Evolutionary conservation across 1,140 invertebrate species (phyloP).

Genomic region (Dendroctonus ponderosae): DNA sequence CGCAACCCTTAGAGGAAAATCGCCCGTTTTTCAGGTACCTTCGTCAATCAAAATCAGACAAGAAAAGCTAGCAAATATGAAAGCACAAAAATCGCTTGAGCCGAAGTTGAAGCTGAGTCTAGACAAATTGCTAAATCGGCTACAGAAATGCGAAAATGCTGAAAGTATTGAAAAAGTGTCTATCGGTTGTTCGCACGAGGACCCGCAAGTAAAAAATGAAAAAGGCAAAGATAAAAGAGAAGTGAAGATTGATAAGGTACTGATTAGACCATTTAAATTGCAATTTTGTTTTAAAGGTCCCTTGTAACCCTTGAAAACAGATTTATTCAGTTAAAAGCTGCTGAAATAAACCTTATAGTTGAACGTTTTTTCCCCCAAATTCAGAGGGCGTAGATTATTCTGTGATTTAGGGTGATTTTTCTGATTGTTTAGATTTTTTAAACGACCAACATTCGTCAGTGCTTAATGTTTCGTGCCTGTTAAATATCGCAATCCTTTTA

Average conservation of each 20-base stretch:
- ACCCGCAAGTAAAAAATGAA: conserved; percentile 2
- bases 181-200: background rate
- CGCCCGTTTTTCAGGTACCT: conserved; percentile 15
- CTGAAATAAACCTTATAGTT: no score
- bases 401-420: no score
- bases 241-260: background rate
- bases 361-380: no score
- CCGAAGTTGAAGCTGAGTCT: conserved; percentile 30
- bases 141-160: conserved; percentile 34
- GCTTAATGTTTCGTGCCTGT: no score
- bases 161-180: conserved; percentile 3
- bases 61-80: conserved; percentile 19
- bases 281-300: background rate
- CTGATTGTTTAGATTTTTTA: no score
- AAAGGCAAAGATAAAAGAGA: conserved; percentile 1
- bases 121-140: conserved; percentile 34
- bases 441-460: no score
- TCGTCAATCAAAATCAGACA: conserved; percentile 25
- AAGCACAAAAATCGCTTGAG: conserved; percentile 4
- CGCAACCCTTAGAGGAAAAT: background rate
- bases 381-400: no score
- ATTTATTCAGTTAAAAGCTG: no score
- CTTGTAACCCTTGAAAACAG: no score
- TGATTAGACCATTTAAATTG: background rate
- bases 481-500: no score